Evolutionary conservation across 1,140 invertebrate genomes (phyloP), one percentile per base, ranked within the genome.

Genomic region (Stegodyphus dumicola): DNA sequence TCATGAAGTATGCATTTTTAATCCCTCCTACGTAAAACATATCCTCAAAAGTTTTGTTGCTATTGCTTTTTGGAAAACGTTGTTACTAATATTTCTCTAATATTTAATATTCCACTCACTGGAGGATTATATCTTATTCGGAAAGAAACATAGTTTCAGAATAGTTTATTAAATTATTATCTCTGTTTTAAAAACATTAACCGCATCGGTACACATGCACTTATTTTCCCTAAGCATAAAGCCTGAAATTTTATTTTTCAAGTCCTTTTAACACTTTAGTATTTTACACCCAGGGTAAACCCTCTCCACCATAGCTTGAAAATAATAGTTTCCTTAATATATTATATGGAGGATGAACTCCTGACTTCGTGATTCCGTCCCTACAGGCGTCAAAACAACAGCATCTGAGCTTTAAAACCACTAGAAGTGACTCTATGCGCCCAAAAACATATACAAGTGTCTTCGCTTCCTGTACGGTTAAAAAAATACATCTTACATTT

Each of bases 1-100:
- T 33, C 51, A 78, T 78, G 77, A 78, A 78, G 77, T 53, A 53
- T 54, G 13, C 48, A 53, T 78, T 78, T 78, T 78, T 78, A 78
- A 78, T 78, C 33, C n/a, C n/a, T 78, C 6, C 51, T 54, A 3
- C 65, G 51, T 18, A 33, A 78, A 77, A 67, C 76, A 54, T 78
- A 69, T 54, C 65, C 51, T 60, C 9, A 60, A 60, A 15, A 11
- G 15, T 67, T 15, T 69, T 9, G 9, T 10, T 10, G 9, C 7
- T 7, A 18, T 18, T 49, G 0, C 15, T 15, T 11, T 17, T 49
- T 51, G 69, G 69, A 71, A 49, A 71, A 49, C 48, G 9, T 51
- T 17, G 69, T 33, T 49, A 9, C 6, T 7, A 48, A 49, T 7
- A 9, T 71, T 71, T 71, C 13, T 9, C 49, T 18, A 10, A 9